These are phyloP conservation scores for Trachemys scripta DNA, from an alignment of 2,113 vertebrate genomes.

Conservation along the genomic window DNA sequence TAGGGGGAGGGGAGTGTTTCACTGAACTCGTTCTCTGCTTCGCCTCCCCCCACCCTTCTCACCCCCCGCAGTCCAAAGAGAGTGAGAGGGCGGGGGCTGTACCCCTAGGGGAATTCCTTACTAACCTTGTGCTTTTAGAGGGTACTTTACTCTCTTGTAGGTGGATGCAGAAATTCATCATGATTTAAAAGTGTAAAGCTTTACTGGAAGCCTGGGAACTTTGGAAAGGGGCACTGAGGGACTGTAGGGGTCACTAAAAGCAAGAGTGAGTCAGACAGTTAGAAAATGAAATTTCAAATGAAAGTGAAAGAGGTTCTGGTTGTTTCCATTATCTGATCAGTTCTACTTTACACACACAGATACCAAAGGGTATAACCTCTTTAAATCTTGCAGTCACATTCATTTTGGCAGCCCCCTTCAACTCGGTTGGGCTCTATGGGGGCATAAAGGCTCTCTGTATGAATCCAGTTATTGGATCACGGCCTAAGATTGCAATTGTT, in stretches of 20 bases:
- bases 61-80: no score
- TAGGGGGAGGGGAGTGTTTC: neutral
- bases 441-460: neutral
- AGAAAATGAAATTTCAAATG: neutral
- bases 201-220: neutral
- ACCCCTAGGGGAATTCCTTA: neutral
- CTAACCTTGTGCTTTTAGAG: neutral
- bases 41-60: no score
- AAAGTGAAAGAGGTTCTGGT: neutral
- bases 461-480: neutral
- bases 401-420: neutral
- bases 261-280: neutral
- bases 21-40: neutral
- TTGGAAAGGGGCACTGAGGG: neutral
- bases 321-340: neutral
- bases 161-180: neutral
- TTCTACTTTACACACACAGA: neutral
- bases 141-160: neutral
- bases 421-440: neutral
- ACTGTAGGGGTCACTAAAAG: neutral
- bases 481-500: neutral
- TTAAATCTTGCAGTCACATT: neutral
- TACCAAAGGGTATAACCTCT: neutral
- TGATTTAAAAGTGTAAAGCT: neutral
- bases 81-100: no score